Base-by-base conservation (phyloP, 2,797 vertebrate species). In the Coregonus sp. region DNA sequence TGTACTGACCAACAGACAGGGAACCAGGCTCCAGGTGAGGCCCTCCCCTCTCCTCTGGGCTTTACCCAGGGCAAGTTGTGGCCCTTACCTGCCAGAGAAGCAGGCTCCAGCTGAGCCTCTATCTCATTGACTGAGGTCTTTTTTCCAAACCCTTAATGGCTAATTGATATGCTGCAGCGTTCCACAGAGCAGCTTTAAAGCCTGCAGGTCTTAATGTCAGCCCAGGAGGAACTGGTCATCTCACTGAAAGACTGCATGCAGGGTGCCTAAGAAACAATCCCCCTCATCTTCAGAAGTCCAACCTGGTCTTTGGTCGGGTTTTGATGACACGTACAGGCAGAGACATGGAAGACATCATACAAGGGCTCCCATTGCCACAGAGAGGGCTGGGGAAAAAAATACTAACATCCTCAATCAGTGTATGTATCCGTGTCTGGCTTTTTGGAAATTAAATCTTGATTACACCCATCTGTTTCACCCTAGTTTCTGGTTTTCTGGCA, bases 131-230 rank as follows among this genome's bases (percentile, higher is more conserved):
- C 80, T 83, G 81, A 70, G 81, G 7, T 2, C 20, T 56, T 56
- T 11, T 56, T 56, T 56, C 72, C 88, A 91, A 91, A 90, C 86
- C 89, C 84, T 86, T 90, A 91, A 92, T 90, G 81, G 81, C 89
- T 91, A 92, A 93, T 94, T 94, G 91, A 94, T 90, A 92, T 91
- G 86, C 90, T 88, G 80, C 76, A 80, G 86, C 76, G 88, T 83
- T 88, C 91, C 86, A 88, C 85, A 70, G 85, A 90, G 89, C 86
- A 84, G 83, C 80, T 87, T 88, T 84, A 90, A 76, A 88, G 85
- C 86, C 85, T 81, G 78, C 80, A 76, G 86, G 85, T 88, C 82
- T 89, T 85, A 88, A 89, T 88, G 86, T 89, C 89, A 91, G 78
- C 82, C 81, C 79, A 79, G 66, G 82, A 86, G 75, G 75, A 69